Conservation (phyloP, 2,113 vertebrate species). For the Cyprinodon variegatus region DNA sequence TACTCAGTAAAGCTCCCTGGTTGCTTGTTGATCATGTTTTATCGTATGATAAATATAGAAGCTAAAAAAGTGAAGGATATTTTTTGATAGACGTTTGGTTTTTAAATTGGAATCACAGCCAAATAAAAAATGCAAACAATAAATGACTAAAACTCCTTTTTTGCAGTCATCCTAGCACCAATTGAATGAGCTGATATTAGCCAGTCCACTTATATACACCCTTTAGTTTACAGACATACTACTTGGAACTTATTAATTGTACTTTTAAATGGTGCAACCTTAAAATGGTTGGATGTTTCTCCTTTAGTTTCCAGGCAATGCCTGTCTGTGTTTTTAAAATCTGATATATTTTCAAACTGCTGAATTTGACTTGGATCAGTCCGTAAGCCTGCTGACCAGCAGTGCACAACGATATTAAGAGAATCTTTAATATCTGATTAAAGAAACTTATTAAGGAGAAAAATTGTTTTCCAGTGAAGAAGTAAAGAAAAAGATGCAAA, state of each 20-base stretch:
- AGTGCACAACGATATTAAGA: not conserved
- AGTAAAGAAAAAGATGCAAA: not conserved
- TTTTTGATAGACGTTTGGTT: slow-evolving; percentile 18
- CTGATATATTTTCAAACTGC: no score
- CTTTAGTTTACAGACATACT: not conserved
- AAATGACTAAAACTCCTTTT: not conserved
- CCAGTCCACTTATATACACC: no score
- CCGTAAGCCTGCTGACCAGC: not conserved
- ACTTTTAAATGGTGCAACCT: not conserved
- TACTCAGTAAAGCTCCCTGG: not conserved
- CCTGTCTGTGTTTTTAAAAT: not conserved
- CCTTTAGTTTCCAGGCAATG: not conserved
- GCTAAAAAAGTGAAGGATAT: slow-evolving; percentile 17
- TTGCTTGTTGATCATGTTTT: slow-evolving; percentile 25
- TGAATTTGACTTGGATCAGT: not conserved
- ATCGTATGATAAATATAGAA: slow-evolving; percentile 15
- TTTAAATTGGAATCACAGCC: not conserved
- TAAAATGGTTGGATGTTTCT: slow-evolving; percentile 3
- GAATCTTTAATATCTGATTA: no score
- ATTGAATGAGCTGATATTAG: no score
- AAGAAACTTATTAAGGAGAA: no score
- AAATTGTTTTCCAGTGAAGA: not conserved
- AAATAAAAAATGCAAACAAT: not conserved
- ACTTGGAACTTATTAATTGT: not conserved
- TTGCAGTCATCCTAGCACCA: no score